Base-by-base conservation (phyloP, 2,797 vertebrate genomes). In the Gouania willdenowi region DNA sequence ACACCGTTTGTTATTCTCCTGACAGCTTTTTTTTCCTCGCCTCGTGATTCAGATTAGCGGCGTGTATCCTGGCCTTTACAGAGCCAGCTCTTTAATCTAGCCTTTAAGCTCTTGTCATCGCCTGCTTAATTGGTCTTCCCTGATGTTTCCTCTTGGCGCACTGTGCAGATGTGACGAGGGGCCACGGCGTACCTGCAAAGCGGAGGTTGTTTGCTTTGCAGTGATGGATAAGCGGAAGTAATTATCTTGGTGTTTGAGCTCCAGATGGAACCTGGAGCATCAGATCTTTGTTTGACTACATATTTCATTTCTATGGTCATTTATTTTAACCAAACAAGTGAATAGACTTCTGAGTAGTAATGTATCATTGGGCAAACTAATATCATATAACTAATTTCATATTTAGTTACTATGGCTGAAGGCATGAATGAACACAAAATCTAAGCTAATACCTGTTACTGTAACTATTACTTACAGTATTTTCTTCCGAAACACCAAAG, bases 71-170 rank as follows among this genome's bases (percentile, higher is more conserved):
- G 78, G 75, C 75, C 75, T 81, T 71, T 61, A 40, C 68, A 50
- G 65, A 79, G 79, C 77, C 74, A 82, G 69, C 32, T 68, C 84
- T 83, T 76, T 85, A 83, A 86, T 83, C 80, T 79, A 75, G 52
- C 70, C 71, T 57, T 84, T 81, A 81, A 77, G 65, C 51, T 36
- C 12, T 74, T 86, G 85, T 87, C 83, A 83, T 80, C 85, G 10
- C 82, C 65, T 52, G 54, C 59, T 71, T 85, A 82, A 84, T 85
- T 82, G 79, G 62, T 63, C 76, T 57, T 70, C 59, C 73, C 52
- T 40, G 67, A 74, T 5, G 64, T 70, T 85, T 87, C 83, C 83
- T 79, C 67, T 79, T 81, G 79, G 74, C 78, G 58, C 55, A 20
- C 33, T 9, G 7, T 2, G 5, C 59, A 56, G 63, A 67, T 56